Percentiles rank a stretch among this genome's conserved stretches.
phyloP scores from a whole-genome alignment of 1,140 invertebrate genomes.

The Bacillus rossius region DNA sequence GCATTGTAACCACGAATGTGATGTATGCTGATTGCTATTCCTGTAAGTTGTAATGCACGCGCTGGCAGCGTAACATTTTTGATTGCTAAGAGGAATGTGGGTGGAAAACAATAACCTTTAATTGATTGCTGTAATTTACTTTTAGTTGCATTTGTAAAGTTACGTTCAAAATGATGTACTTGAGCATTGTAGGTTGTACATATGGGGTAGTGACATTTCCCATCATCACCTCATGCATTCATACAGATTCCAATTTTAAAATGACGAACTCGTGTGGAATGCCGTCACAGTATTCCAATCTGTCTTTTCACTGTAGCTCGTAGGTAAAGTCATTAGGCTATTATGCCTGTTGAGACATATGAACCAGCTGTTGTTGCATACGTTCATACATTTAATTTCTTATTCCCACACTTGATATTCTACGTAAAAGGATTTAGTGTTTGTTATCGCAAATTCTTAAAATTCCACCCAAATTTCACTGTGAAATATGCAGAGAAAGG shows the following conservation, averaged over 20 bases:
- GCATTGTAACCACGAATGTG: conserved; percentile 7
- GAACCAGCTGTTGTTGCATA: background rate
- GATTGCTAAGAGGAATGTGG: conserved; percentile 11
- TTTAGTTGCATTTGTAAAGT: conserved; percentile 6
- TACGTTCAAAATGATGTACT: background rate
- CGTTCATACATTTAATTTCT: background rate
- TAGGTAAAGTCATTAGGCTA: background rate
- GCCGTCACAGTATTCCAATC: conserved; percentile 58
- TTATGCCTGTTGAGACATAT: too few relatives aligned
- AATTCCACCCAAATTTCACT: conserved; percentile 6
- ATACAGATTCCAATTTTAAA: too few relatives aligned
- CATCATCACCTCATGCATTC: too few relatives aligned
- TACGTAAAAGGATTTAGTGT: background rate
- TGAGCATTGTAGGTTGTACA: background rate
- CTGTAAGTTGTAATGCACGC: background rate
- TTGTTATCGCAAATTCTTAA: background rate
- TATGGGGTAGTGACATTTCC: background rate
- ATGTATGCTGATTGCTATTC: background rate
- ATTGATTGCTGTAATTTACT: conserved; percentile 11
- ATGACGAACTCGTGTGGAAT: conserved; percentile 43
- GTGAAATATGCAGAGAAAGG: conserved; percentile 2
- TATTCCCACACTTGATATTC: background rate
- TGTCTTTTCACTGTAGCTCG: conserved; percentile 40
- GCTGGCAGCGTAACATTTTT: background rate
- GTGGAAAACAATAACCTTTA: conserved; percentile 7